Percentiles rank a stretch among this genome's conserved stretches.
These are phyloP conservation scores for Epizoanthus fatuus DNA, from an alignment of 92 coral and sea anemone genomes.

Conservation along the genomic window DNA sequence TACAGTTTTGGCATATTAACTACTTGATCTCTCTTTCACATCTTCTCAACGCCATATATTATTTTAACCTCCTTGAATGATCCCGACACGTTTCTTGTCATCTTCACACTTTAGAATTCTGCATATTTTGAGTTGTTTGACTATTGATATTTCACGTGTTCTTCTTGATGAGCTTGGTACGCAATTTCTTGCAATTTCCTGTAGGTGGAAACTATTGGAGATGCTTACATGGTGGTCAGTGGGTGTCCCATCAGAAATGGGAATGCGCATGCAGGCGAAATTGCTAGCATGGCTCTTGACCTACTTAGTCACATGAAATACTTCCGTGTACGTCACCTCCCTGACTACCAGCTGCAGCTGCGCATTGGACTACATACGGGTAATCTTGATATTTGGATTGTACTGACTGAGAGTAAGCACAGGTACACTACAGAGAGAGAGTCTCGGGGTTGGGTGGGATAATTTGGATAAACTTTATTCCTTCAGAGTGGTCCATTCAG, in stretches of 20 bases:
- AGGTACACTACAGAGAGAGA: no score
- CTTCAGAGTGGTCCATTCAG: no score
- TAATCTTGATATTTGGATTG: not conserved
- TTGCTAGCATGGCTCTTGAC: conserved; percentile 95
- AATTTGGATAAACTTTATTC: no score
- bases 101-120: no score
- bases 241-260: conserved; percentile 93
- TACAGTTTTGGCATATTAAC: no score
- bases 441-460: no score
- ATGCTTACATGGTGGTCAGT: conserved; percentile 98
- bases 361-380: conserved; percentile 97
- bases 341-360: conserved; percentile 91
- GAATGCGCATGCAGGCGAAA: conserved; percentile 88
- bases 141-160: not conserved
- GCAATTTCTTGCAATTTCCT: not conserved
- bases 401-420: no score
- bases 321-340: conserved; percentile 88
- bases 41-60: no score
- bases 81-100: no score
- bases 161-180: not conserved
- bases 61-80: no score
- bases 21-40: no score
- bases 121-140: not conserved
- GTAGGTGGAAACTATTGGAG: conserved; percentile 96
- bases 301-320: conserved; percentile 83